Evolutionary conservation across 2,888 invertebrate genomes (phyloP), one percentile per base, ranked within the genome.

Genomic region (Imbricaverruca yamaguchii): DNA sequence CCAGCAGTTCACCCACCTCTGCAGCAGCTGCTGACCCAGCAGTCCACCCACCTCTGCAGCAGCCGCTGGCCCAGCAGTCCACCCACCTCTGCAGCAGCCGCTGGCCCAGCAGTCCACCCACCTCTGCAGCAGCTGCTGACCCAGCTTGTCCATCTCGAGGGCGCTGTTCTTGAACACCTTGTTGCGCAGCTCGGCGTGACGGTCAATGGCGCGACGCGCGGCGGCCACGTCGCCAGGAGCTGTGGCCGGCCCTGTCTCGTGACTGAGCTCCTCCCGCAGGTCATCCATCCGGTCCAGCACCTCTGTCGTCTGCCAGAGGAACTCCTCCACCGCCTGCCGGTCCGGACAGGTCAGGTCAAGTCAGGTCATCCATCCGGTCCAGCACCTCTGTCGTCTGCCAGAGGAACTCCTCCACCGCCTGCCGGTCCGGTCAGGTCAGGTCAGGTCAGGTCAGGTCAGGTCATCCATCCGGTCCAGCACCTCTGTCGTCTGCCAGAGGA

Each of bases 371-470:
- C 83, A 98, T 90, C 83, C 96, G 91, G 87, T 96, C 96, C 83
- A 97, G 90, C 84, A 97, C 90, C 87, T 98, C 98, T 80, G 94
- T 93, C 2, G 96, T 95, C 89, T 96, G 96, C 96, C 97, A 97
- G 85, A 94, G 93, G 88, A 98, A 94, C 87, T 97, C 96, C 89
- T 98, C 98, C 85, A 97, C 91, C 82, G 96, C 95, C 90, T 91
- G 85, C 0, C 21, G 74, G 65, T 23, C n/a, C 1, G 8, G 18
- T 15, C 56, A 67, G 81, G 21, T n/a, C 55, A 15, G 59, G 56
- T 67, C n/a, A 61, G 81, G 21, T n/a, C 55, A 15, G 59, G 56
- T 67, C n/a, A 61, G 57, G 25, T 59, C 59, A 59, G 90, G 86
- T 96, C 95, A 86, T 98, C 97, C 83, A 98, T 90, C 83, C 96